These are phyloP conservation scores for Phyllostomus discolor DNA, from an alignment of 2,113 vertebrate genomes.

Conservation along the genomic window DNA sequence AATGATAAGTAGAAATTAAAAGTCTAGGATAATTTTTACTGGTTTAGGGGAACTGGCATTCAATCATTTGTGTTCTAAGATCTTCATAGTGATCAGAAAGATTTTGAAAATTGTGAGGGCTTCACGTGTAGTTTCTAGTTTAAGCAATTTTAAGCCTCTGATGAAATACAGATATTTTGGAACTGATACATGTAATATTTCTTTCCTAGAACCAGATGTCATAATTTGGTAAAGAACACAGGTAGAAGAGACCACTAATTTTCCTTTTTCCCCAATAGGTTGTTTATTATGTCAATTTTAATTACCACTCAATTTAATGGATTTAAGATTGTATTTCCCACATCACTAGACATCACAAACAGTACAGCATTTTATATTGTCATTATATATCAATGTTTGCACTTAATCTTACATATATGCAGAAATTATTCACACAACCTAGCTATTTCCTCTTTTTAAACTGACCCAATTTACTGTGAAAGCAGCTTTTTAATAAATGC, in stretches of 20 bases:
- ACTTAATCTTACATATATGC: constrained; percentile 92
- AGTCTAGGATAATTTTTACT: constrained; percentile 14
- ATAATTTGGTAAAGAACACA: constrained; percentile 69
- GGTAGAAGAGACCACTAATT: constrained; percentile 81
- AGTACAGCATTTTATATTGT: constrained; percentile 89
- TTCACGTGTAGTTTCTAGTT: constrained; percentile 42
- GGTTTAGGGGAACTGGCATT: constrained; percentile 29
- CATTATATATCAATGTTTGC: constrained; percentile 89
- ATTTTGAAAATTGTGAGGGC: constrained; percentile 26
- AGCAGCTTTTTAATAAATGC: constrained; percentile 90
- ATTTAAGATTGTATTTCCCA: constrained; percentile 93
- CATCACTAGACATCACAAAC: constrained; percentile 92
- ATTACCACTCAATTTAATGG: constrained; percentile 94
- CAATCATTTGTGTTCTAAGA: constrained; percentile 28
- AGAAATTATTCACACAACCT: constrained; percentile 90
- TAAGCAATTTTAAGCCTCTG: constrained; percentile 54
- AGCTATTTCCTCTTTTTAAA: constrained; percentile 84
- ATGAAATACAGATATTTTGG: not conserved
- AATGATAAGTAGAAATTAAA: constrained; percentile 41
- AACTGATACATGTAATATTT: constrained; percentile 43
- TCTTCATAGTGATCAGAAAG: constrained; percentile 42
- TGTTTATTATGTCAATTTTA: constrained; percentile 93
- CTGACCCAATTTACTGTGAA: constrained; percentile 83
- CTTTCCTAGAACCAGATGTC: constrained; percentile 41
- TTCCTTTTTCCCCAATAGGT: constrained; percentile 86